Base-by-base conservation (phyloP, 1,140 invertebrate genomes). In the Pollicipes pollicipes region DNA sequence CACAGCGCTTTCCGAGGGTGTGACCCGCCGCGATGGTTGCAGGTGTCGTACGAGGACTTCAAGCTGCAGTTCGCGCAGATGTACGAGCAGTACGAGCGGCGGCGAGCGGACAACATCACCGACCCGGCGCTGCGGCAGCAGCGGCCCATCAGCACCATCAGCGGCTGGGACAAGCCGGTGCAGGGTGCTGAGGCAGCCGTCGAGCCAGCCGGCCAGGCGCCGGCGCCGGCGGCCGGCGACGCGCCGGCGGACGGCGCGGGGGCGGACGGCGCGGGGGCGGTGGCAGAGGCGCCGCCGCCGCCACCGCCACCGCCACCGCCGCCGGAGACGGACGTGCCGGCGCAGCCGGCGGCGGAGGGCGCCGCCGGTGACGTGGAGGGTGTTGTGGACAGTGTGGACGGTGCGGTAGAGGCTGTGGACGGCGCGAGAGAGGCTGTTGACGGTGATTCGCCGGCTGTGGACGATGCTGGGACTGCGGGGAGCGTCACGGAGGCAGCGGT, bases 31-130 rank as follows among this genome's bases (percentile, higher is more conserved):
- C n/a, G n/a, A n/a, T n/a, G n/a, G n/a, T n/a, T n/a, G n/a, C 73
- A 90, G 89, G 90, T 93, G 8, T 95, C 94, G 0, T 97, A 96
- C 79, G 94, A 97, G 83, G 94, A 98, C 81, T 97, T 97, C 79
- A 93, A 94, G 78, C 83, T 95, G 27, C 91, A 95, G 78, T 95
- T 95, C 80, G 90, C 91, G 70, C 91, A 95, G 82, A 95, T 97
- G 91, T 97, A 98, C 80, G 92, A 95, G 77, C 93, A 96, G 77
- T 97, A 97, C 79, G 94, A 97, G 76, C 85, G 92, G 71, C 89
- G 95, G 73, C 84, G 93, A 64, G 90, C 91, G 3, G 93, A 97
- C 78, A 93, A 97, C 77, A 92, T 97, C 70, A 93, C 93, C 0
- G 94, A 97, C 82, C 93, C 93, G 0, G 87, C 90, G n/a, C 83